These are phyloP conservation scores for Emydoidea blandingii DNA, from an alignment of 2,797 vertebrate species.

Conservation along the genomic window DNA sequence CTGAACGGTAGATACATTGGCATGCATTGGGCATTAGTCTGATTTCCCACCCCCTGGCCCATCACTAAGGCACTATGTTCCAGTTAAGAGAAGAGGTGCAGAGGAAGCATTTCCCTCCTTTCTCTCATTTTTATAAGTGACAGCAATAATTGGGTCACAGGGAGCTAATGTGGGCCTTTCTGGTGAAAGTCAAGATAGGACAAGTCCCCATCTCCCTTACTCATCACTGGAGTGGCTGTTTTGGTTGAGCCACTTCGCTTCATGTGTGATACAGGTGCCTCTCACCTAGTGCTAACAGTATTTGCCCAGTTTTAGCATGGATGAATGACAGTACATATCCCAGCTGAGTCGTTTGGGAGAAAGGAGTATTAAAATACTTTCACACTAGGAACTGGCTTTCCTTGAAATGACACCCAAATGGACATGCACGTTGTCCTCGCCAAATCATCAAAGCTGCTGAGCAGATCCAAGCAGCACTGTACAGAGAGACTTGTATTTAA, in stretches of 20 bases:
- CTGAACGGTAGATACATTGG: neutral
- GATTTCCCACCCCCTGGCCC: neutral
- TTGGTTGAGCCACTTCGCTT: neutral
- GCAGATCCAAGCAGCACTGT: neutral
- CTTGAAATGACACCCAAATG: accelerated
- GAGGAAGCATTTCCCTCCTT: neutral
- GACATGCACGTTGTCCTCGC: accelerated
- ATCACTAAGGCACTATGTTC: neutral
- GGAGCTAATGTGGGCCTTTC: neutral
- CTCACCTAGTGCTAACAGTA: neutral
- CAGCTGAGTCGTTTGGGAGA: neutral
- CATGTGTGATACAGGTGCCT: neutral
- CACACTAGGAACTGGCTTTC: neutral
- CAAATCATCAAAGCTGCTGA: neutral
- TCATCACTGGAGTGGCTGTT: neutral
- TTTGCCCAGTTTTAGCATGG: accelerated
- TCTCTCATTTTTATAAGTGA: neutral
- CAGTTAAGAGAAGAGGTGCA: neutral
- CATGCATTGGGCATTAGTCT: neutral
- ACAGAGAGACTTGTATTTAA: neutral
- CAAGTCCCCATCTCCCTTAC: neutral
- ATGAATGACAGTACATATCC: neutral
- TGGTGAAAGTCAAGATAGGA: neutral
- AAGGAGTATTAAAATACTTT: neutral
- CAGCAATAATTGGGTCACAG: neutral